phyloP scores from a whole-genome alignment of 2,113 vertebrate genomes.

The Onychostoma macrolepis region DNA sequence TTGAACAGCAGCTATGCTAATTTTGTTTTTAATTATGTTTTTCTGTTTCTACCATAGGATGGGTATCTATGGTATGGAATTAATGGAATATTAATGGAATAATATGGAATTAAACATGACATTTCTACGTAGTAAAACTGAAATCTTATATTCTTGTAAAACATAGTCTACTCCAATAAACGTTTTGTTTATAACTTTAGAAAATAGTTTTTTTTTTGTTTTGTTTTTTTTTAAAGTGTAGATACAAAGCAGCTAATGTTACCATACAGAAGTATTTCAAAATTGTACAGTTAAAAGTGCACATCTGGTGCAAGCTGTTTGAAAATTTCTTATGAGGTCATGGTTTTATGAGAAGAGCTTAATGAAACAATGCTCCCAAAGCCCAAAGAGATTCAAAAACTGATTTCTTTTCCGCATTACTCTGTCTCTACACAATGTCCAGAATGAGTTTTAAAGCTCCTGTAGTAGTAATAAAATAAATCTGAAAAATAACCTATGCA shows the following conservation, averaged over 20 bases:
- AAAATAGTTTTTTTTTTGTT: too few relatives aligned
- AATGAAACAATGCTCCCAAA: constrained; percentile 3
- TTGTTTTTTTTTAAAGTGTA: too few relatives aligned
- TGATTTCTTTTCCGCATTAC: neutral
- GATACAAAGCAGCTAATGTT: neutral
- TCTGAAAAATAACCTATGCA: neutral
- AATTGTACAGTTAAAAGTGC: neutral
- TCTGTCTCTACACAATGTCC: neutral
- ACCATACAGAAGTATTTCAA: neutral
- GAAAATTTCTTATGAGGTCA: neutral
- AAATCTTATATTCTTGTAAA: too few relatives aligned
- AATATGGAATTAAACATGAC: neutral
- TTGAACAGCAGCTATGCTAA: too few relatives aligned
- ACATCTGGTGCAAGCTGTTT: neutral
- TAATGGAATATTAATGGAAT: too few relatives aligned
- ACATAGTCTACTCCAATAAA: too few relatives aligned
- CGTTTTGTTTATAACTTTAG: too few relatives aligned
- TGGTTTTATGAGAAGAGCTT: neutral
- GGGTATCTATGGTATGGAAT: too few relatives aligned
- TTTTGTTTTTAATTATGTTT: too few relatives aligned
- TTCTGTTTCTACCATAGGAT: too few relatives aligned
- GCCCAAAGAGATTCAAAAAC: neutral
- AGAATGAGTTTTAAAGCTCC: constrained; percentile 18
- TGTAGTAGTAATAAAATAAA: neutral
- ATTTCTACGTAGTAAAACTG: neutral